A percentile compares a stretch with the other conserved stretches of the same genome.
Evolutionary conservation across 2,797 vertebrate genomes (phyloP).

Genomic region (Alectoris magna): DNA sequence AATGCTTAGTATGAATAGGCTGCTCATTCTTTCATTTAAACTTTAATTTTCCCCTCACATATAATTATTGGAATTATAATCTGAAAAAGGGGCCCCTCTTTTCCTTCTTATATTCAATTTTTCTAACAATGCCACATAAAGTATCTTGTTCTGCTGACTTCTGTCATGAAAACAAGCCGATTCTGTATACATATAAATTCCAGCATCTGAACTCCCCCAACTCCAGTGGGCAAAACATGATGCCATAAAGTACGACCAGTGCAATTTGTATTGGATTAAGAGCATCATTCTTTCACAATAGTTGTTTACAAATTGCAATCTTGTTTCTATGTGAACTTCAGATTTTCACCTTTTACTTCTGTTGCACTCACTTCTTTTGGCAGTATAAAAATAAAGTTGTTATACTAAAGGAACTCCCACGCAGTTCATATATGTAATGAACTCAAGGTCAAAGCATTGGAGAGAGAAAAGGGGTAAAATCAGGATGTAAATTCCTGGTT

Average conservation of each 20-base stretch:
- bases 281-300: not conserved
- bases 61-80: not conserved
- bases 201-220: slow-evolving; percentile 1
- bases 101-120: not conserved
- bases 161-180: not conserved
- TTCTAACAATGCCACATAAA: not conserved
- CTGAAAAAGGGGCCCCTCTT: not conserved
- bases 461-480: not conserved
- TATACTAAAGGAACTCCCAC: not conserved
- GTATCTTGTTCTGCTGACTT: not conserved
- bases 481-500: not conserved
- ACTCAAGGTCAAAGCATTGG: not conserved
- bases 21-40: not conserved
- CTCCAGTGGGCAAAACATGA: not conserved
- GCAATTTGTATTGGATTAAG: not conserved
- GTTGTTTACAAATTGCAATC: not conserved
- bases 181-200: not conserved
- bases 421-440: not conserved
- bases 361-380: not conserved
- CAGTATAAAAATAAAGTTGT: not conserved
- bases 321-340: not conserved
- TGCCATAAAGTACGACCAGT: not conserved
- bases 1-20: not conserved
- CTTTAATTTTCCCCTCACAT: not conserved
- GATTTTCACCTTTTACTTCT: not conserved